A percentile compares a stretch with the other conserved stretches of the same genome.
Evolutionary conservation across 2,113 vertebrate species (phyloP).

Genomic region (Otolemur garnettii): DNA sequence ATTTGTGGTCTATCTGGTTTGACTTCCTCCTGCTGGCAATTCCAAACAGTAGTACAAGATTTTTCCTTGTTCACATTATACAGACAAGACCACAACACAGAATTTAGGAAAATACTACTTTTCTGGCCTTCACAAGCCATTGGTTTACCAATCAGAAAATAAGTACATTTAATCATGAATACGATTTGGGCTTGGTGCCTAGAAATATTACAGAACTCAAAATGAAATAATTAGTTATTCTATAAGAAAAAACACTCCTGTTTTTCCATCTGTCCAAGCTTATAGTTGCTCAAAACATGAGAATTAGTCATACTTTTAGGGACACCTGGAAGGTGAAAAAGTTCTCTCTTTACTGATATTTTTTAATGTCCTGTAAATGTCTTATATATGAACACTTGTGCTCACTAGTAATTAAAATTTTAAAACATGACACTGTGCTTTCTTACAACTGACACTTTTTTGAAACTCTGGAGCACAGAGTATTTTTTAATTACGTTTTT

Average conservation of each 20-base stretch:
- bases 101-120: slow-evolving; percentile 13
- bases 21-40: background rate
- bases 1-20: background rate
- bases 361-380: background rate
- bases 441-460: too few species aligned
- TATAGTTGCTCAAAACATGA: background rate
- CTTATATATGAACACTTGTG: background rate
- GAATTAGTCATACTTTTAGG: background rate
- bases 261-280: slow-evolving; percentile 16
- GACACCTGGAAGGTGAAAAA: background rate
- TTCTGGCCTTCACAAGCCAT: background rate
- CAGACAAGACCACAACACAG: background rate
- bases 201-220: background rate
- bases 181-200: background rate
- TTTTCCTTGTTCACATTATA: background rate
- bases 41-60: background rate
- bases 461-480: too few species aligned
- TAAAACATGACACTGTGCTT: background rate
- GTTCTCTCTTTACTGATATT: background rate
- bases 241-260: background rate
- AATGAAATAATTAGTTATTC: background rate
- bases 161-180: background rate
- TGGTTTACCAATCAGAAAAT: background rate
- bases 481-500: too few species aligned
- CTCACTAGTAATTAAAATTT: background rate